phyloP scores from a whole-genome alignment of 2,888 invertebrate genomes.

The Ditula angustiorana region DNA sequence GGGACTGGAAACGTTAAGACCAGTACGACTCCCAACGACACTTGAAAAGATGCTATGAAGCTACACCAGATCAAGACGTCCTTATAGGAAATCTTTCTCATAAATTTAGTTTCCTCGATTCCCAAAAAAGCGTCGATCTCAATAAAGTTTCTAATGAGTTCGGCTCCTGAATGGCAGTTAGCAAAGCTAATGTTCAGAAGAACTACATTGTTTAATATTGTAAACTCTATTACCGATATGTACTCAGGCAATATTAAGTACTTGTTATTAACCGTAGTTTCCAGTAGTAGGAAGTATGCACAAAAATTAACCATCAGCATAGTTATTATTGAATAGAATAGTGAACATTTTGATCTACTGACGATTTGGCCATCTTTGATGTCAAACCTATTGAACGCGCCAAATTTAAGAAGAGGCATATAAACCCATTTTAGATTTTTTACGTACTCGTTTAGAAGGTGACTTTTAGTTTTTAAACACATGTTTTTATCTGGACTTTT shows the following conservation, averaged over 20 bases:
- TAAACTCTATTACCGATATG: slow-evolving; percentile 52
- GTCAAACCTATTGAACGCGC: slow-evolving; percentile 61
- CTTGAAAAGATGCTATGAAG: slow-evolving; percentile 47
- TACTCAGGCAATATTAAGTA: slow-evolving; percentile 56
- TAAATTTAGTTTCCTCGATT: slow-evolving; percentile 61
- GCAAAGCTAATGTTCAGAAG: slow-evolving; percentile 56
- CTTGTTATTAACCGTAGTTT: slow-evolving; percentile 45
- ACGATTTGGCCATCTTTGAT: slow-evolving; percentile 55
- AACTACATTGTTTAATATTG: slow-evolving; percentile 51
- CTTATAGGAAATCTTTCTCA: slow-evolving; percentile 56
- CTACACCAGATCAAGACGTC: slow-evolving; percentile 43
- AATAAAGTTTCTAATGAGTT: slow-evolving; percentile 54
- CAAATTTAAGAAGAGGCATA: slow-evolving; percentile 50
- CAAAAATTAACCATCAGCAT: slow-evolving; percentile 46
- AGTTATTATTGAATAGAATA: slow-evolving; percentile 50
- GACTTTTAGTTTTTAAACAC: background rate
- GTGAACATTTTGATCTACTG: slow-evolving; percentile 47
- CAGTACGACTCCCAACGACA: slow-evolving; percentile 43
- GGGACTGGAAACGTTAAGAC: slow-evolving; percentile 39
- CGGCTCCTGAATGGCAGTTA: slow-evolving; percentile 52
- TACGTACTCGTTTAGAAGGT: slow-evolving; percentile 18
- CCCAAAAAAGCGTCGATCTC: slow-evolving; percentile 65
- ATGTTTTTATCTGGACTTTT: background rate
- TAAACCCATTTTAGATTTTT: slow-evolving; percentile 6
- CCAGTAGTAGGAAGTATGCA: slow-evolving; percentile 52